Evolutionary conservation across 1,140 invertebrate species (phyloP).

Genomic region (Diuraphis noxia): DNA sequence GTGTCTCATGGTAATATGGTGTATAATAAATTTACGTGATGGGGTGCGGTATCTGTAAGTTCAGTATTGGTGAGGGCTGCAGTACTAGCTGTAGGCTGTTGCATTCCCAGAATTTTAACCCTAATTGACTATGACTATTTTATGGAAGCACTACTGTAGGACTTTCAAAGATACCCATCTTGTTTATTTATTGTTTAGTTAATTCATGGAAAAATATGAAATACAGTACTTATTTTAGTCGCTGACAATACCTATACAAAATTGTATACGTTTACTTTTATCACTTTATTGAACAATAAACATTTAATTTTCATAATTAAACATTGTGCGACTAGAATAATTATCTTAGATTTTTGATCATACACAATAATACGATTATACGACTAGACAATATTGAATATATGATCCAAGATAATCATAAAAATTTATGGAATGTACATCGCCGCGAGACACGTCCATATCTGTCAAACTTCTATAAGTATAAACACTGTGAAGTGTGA

Average conservation of each 20-base stretch:
- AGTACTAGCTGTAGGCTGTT: too few species aligned
- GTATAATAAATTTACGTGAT: too few species aligned
- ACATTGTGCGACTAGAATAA: neutral
- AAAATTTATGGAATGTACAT: neutral
- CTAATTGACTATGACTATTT: neutral
- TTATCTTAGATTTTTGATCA: too few species aligned
- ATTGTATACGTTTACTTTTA: neutral
- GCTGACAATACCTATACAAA: neutral
- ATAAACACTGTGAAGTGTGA: neutral
- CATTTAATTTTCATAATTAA: neutral
- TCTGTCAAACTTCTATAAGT: neutral
- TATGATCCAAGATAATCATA: too few species aligned
- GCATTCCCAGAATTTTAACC: neutral
- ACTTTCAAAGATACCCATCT: neutral
- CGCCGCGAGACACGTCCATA: neutral
- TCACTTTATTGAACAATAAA: too few species aligned
- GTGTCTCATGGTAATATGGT: neutral
- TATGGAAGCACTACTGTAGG: neutral
- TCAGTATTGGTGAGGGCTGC: neutral
- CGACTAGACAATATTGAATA: too few species aligned
- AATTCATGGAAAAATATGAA: neutral
- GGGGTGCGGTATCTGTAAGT: neutral
- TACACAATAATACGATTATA: too few species aligned
- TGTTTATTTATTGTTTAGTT: neutral
- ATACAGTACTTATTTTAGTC: neutral